These are phyloP conservation scores for Melolontha melolontha DNA, from an alignment of 2,888 invertebrate species.

Conservation along the genomic window DNA sequence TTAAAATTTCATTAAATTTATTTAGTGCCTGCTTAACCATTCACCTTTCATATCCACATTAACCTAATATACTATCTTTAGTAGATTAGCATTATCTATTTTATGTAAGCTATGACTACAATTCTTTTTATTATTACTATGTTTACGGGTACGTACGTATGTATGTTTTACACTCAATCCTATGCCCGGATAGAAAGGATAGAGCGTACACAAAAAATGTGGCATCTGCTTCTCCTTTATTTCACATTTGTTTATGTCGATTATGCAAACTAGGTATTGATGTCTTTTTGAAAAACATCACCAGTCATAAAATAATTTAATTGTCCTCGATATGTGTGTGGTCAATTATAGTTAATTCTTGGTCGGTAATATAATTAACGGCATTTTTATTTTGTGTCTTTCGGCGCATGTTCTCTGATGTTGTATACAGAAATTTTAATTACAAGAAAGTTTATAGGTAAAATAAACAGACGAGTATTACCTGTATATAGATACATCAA, in stretches of 20 bases:
- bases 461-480: background rate
- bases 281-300: constrained; percentile 20
- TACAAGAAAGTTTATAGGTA: constrained; percentile 28
- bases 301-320: constrained; percentile 27
- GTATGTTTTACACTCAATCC: too few species aligned
- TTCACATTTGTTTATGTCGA: constrained; percentile 25
- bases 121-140: constrained; percentile 22
- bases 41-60: constrained; percentile 3
- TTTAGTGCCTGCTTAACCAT: constrained; percentile 2
- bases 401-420: constrained; percentile 33
- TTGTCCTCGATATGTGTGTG: constrained; percentile 34
- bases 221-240: constrained; percentile 19
- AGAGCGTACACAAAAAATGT: background rate
- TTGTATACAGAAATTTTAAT: constrained; percentile 22
- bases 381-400: constrained; percentile 32
- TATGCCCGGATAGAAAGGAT: too few species aligned
- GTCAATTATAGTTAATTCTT: constrained; percentile 33
- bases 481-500: too few species aligned
- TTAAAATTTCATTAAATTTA: constrained; percentile 14
- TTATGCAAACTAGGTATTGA: constrained; percentile 34
- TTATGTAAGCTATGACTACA: constrained; percentile 9
- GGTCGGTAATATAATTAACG: constrained; percentile 34
- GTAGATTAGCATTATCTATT: constrained; percentile 22
- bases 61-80: constrained; percentile 1
- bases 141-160: background rate